Evolutionary conservation across 2,797 vertebrate species (phyloP).

Genomic region (Sebastes oblongus): DNA sequence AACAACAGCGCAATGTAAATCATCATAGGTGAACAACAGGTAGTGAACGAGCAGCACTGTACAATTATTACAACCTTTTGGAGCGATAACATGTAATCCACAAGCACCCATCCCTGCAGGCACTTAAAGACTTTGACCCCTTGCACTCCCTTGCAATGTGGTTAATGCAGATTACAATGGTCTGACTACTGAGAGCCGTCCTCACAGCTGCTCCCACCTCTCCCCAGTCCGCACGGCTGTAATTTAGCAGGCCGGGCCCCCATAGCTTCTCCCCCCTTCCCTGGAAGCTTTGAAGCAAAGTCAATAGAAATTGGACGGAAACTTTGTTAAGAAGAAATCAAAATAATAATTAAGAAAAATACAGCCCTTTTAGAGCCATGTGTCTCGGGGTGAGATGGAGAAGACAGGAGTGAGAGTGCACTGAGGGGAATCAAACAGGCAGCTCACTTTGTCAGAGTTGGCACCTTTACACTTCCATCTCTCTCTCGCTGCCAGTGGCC

Average conservation of each 20-base stretch:
- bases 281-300: conserved; percentile 65
- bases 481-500: conserved; percentile 47
- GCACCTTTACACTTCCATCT: conserved; percentile 56
- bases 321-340: conserved; percentile 61
- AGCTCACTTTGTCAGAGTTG: conserved; percentile 65
- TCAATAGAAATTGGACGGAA: conserved; percentile 65
- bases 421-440: conserved; percentile 32
- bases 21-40: conserved; percentile 58
- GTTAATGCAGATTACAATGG: conserved; percentile 86
- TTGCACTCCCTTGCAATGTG: conserved; percentile 80
- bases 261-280: neutral
- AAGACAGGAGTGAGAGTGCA: conserved; percentile 27
- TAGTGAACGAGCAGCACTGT: conserved; percentile 48
- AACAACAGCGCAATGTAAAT: conserved; percentile 42
- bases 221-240: conserved; percentile 61
- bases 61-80: conserved; percentile 69
- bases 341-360: conserved; percentile 67
- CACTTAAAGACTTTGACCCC: conserved; percentile 86
- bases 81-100: conserved; percentile 77
- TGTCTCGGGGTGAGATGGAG: conserved; percentile 21
- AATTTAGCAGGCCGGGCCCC: conserved; percentile 69
- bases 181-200: conserved; percentile 72
- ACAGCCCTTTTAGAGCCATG: conserved; percentile 16
- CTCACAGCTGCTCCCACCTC: conserved; percentile 81
- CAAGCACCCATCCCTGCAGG: conserved; percentile 77